These are phyloP conservation scores for Portevinia maculata DNA, from an alignment of 2,888 invertebrate species.

Conservation along the genomic window DNA sequence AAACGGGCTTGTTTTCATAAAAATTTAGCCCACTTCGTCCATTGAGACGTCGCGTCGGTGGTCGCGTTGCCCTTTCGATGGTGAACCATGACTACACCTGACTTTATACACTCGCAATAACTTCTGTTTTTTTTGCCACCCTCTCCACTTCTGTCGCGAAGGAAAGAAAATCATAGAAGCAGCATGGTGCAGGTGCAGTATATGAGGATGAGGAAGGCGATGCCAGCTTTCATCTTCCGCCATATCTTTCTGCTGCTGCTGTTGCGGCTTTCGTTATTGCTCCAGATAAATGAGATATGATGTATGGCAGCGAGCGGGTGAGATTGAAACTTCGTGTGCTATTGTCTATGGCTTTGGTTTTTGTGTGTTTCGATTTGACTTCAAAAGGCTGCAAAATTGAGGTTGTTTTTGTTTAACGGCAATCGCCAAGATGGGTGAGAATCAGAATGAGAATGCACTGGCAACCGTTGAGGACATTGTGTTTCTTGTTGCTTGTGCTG, in stretches of 20 bases:
- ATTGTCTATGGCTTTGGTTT: conserved; percentile 35
- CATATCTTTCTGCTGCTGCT: conserved; percentile 5
- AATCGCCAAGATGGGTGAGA: conserved; percentile 3
- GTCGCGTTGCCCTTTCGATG: neutral
- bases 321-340: conserved; percentile 39
- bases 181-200: conserved; percentile 39
- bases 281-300: conserved; percentile 61
- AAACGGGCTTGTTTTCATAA: conserved; percentile 58
- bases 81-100: conserved; percentile 47
- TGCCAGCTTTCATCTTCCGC: no score
- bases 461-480: conserved; percentile 27
- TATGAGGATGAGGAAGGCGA: no score
- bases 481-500: conserved; percentile 11
- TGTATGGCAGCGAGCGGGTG: conserved; percentile 34
- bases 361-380: conserved; percentile 59
- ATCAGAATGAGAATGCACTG: conserved; percentile 3
- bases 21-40: conserved; percentile 24
- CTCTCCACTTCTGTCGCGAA: neutral
- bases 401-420: conserved; percentile 32
- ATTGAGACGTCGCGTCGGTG: no score
- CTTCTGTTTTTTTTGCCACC: conserved; percentile 36
- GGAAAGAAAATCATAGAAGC: conserved; percentile 8
- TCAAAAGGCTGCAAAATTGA: conserved; percentile 24
- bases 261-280: conserved; percentile 59
- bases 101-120: conserved; percentile 50